phyloP scores from a whole-genome alignment of 2,797 vertebrate genomes.

The Sebastes elongatus region DNA sequence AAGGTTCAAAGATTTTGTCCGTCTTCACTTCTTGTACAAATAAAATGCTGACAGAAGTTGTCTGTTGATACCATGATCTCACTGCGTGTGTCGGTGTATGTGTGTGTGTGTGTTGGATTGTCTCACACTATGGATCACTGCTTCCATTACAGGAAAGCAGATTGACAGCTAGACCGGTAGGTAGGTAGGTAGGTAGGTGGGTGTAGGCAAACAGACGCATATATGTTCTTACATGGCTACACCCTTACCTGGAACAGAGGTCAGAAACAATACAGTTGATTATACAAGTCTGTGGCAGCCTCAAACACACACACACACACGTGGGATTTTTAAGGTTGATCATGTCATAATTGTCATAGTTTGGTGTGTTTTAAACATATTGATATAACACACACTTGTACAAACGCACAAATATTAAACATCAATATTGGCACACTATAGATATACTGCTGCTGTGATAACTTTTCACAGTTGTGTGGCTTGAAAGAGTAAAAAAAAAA shows the following conservation, averaged over 20 bases:
- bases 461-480: background rate
- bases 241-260: constrained; percentile 47
- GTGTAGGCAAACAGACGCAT: constrained; percentile 14
- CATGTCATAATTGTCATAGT: background rate
- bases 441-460: background rate
- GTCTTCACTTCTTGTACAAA: constrained; percentile 11
- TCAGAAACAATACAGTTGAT: constrained; percentile 24
- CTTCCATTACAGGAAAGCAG: constrained; percentile 26
- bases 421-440: background rate
- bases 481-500: constrained; percentile 8
- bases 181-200: background rate
- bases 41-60: constrained; percentile 41
- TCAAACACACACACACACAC: background rate
- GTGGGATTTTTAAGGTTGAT: background rate
- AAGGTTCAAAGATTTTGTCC: constrained; percentile 29
- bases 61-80: constrained; percentile 47
- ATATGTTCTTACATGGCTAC: constrained; percentile 22
- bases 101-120: background rate
- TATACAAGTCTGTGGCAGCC: constrained; percentile 19
- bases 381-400: background rate
- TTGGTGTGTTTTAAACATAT: background rate
- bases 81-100: background rate
- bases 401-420: background rate
- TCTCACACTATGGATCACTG: constrained; percentile 19
- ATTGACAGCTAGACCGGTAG: background rate